Evolutionary conservation across 2,888 invertebrate species (phyloP), one percentile per base, ranked within the genome.

Genomic region (Falcaria lacertinaria): DNA sequence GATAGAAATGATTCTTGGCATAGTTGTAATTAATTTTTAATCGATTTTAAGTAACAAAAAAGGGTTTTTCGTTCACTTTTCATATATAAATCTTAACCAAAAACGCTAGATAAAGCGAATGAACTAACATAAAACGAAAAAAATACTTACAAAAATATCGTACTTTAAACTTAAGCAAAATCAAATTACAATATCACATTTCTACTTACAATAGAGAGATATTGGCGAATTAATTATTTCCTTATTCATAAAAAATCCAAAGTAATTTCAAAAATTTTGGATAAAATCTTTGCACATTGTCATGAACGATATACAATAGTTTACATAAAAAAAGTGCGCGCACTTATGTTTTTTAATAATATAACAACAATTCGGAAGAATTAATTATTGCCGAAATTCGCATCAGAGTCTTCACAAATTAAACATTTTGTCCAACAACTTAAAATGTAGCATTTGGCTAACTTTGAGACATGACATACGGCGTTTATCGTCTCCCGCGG

Each of bases 181-280:
- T 79, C 77, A 84, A 78, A 88, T 75, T 88, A 88, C 89, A 89
- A 89, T 90, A 90, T 90, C 90, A 90, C 90, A 90, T 86, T 80
- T 88, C 89, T 90, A 90, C 88, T 89, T 85, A 89, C 72, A 87
- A 87, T 87, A 87, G 88, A 88, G 85, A 89, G 88, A 88, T 87
- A 87, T 88, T 86, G 87, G 85, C 82, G 80, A 78, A 73, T 69
- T 57, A 50, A 51, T 53, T 55, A 63, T 60, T 71, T 59, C 69
- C 69, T 76, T 80, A 37, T 15, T 22, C 22, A 37, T 14, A 37
- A 37, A 73, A 61, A 71, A 74, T 69, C 69, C 60, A 79, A 74
- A 61, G 65, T 69, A 70, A 63, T 52, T 67, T 56, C 49, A 60
- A 66, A 72, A 72, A 72, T 66, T 69, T 73, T 72, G 69, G 73